Base-by-base conservation (phyloP, 2,797 vertebrate genomes). In the Euthynnus affinis region DNA sequence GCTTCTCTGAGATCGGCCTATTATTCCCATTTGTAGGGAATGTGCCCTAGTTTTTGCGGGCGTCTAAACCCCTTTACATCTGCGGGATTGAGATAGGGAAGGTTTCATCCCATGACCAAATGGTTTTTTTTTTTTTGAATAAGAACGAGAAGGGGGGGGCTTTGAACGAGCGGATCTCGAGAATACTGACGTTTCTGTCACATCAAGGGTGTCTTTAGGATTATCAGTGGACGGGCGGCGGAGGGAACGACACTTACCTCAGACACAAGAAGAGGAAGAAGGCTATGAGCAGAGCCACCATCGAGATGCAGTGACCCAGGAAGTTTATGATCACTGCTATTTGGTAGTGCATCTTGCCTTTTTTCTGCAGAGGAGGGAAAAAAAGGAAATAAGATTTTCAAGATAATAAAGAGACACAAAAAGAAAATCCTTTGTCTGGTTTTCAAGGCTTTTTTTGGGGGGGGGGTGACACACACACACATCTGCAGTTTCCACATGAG, bases 191-290 rank as follows among this genome's bases (percentile, higher is more conserved):
- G 57, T 62, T 62, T 70, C 77, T 76, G 88, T 92, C 87, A 89
- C 87, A 84, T 90, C 76, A 13, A 62, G 61, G 70, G 72, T 56
- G 77, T 84, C 70, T 82, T 53, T 6, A 9, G 84, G 87, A 89
- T 88, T 83, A 90, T 87, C 75, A 69, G 87, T 17, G 34, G 78
- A 64, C 64, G 13, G 70, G 49, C 3, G 59, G 53, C 55, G 14
- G 57, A 9, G 52, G 23, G 72, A 64, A 44, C 63, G 8, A 70
- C 74, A 71, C 96, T 96, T 84, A 98, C 97, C 97, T 96, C 83
- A 98, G 87, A 68, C 96, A 95, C 94, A 98, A 89, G 91, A 98
- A 98, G 82, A 98, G 96, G 84, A 97, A 88, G 44, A 98, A 98
- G 72, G 97, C 97, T 44, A 96, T 49, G 3, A 98, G 95, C 61